Conservation (phyloP, 2,888 invertebrate genomes). For the Eurytoma adleriae region DNA sequence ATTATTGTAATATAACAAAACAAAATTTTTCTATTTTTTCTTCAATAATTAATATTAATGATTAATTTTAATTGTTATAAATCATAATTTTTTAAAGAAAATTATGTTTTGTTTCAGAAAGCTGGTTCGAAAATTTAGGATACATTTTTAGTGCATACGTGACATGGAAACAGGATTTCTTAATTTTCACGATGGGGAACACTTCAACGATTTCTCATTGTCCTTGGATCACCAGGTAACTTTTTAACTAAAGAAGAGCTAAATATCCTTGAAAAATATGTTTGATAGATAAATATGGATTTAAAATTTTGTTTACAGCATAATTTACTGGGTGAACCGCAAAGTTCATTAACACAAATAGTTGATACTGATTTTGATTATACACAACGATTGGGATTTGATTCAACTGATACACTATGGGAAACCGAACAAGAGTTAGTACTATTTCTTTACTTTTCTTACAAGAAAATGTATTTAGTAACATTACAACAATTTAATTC, state of each 20-base stretch:
- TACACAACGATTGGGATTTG: slow-evolving; percentile 63
- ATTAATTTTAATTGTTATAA: background rate
- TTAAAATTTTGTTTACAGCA: slow-evolving; percentile 38
- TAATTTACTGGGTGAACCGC: slow-evolving; percentile 62
- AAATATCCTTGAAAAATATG: background rate
- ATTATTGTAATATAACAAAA: no score
- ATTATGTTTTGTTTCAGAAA: slow-evolving; percentile 47
- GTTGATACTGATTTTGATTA: slow-evolving; percentile 68
- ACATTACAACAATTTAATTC: slow-evolving; percentile 7
- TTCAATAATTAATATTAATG: background rate
- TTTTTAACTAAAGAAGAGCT: background rate
- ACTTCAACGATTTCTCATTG: slow-evolving; percentile 74
- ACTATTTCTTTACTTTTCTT: slow-evolving; percentile 23
- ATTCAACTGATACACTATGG: slow-evolving; percentile 66
- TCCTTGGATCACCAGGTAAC: slow-evolving; percentile 64
- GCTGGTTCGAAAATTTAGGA: slow-evolving; percentile 46
- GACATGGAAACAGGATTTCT: slow-evolving; percentile 78
- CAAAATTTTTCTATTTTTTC: background rate
- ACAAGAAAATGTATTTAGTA: background rate
- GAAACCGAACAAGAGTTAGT: slow-evolving; percentile 75
- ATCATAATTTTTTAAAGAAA: no score
- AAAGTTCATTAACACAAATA: slow-evolving; percentile 63
- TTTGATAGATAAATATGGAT: background rate
- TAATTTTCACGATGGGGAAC: slow-evolving; percentile 77
- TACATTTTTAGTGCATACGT: slow-evolving; percentile 43